Evolutionary conservation across 2,113 vertebrate genomes (phyloP).

Genomic region (Empidonax traillii): DNA sequence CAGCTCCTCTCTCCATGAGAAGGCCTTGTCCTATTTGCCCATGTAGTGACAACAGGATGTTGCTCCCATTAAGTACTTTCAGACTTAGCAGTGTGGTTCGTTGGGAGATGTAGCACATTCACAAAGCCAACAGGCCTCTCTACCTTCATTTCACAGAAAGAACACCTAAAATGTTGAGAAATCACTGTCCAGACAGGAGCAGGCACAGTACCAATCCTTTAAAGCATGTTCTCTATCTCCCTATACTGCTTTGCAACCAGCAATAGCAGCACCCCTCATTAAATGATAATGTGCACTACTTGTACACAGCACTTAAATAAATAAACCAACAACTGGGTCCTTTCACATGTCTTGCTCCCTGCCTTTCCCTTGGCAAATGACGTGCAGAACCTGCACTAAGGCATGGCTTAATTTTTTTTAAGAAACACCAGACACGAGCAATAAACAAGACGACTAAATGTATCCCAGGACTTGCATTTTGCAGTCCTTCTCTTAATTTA

Average conservation of each 20-base stretch:
- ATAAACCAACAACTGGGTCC: conserved; percentile 27
- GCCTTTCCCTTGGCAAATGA: not conserved
- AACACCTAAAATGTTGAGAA: not conserved
- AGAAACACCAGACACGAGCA: not conserved
- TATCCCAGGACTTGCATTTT: not conserved
- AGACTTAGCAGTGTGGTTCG: not conserved
- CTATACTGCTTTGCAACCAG: not conserved
- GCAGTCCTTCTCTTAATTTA: not conserved
- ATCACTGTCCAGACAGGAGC: not conserved
- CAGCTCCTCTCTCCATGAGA: not conserved
- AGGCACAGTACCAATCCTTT: not conserved
- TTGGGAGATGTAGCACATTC: not conserved
- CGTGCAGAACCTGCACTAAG: not conserved
- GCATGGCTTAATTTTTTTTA: not conserved
- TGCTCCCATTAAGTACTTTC: not conserved
- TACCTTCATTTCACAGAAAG: not conserved
- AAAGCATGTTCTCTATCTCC: not conserved
- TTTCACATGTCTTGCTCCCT: not conserved
- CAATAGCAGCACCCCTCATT: not conserved
- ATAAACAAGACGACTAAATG: not conserved
- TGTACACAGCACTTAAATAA: conserved; percentile 10
- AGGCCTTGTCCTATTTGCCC: not conserved
- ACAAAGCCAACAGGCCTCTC: not conserved
- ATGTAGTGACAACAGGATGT: rapidly evolving
- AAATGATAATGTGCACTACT: conserved; percentile 3